Conservation (phyloP, 2,888 invertebrate genomes). For the Cantharis rustica region DNA sequence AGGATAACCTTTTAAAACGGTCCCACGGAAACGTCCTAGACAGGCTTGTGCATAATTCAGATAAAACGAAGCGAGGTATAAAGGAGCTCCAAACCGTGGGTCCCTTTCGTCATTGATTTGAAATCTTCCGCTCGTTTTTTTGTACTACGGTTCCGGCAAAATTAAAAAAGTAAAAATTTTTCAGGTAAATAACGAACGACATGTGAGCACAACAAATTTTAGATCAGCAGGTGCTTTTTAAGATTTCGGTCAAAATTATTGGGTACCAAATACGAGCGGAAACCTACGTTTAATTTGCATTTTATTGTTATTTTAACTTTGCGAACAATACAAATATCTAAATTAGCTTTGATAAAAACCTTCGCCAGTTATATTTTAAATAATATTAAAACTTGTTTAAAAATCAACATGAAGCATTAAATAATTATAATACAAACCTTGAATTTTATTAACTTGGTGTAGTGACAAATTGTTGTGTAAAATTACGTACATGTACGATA, state of each 20-base stretch:
- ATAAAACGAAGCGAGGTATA: background rate
- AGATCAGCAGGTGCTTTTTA: background rate
- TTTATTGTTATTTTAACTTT: background rate
- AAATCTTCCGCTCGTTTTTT: background rate
- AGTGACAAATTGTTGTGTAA: background rate
- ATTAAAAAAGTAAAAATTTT: background rate
- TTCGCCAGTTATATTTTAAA: background rate
- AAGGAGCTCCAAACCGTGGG: background rate
- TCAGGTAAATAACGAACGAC: background rate
- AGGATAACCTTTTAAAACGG: background rate
- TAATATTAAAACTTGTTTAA: background rate
- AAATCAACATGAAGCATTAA: background rate
- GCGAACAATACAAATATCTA: background rate
- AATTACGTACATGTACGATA: background rate
- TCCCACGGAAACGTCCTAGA: conserved; percentile 4
- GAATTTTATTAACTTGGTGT: background rate
- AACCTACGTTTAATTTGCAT: background rate
- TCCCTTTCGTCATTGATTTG: background rate
- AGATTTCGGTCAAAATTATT: background rate
- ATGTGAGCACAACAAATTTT: background rate
- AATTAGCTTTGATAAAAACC: background rate
- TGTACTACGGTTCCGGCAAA: background rate
- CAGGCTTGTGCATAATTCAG: conserved; percentile 1
- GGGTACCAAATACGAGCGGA: background rate
- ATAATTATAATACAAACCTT: background rate